Percentiles rank a stretch among this genome's conserved stretches.
Conservation (phyloP, 2,888 invertebrate genomes). For the Neria commutata region DNA sequence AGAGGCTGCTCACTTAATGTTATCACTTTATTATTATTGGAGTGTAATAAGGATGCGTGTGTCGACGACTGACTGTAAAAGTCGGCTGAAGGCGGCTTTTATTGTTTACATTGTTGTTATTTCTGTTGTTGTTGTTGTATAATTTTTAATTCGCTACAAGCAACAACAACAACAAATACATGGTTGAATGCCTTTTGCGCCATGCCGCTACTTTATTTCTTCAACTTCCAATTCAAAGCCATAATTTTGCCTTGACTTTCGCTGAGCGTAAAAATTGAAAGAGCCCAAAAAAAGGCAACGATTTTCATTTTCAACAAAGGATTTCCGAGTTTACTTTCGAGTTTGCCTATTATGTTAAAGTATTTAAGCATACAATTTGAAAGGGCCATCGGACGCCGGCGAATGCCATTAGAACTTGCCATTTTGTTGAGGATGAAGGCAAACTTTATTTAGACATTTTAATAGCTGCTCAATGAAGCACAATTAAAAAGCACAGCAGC, state of each 20-base stretch:
- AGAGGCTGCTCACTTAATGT: constrained; percentile 19
- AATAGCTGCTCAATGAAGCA: neutral
- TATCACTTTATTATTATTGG: constrained; percentile 28
- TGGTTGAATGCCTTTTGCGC: neutral
- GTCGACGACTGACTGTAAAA: neutral
- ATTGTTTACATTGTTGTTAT: neutral
- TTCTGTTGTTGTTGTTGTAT: neutral
- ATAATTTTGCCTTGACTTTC: no score
- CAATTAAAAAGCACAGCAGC: neutral
- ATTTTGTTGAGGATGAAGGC: neutral
- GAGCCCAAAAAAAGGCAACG: no score
- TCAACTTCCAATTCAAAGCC: no score
- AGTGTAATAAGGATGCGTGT: constrained; percentile 20
- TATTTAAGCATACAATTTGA: neutral
- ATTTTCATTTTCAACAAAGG: no score
- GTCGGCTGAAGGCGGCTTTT: neutral
- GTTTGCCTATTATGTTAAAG: neutral
- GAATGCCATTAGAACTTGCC: neutral
- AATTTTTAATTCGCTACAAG: neutral
- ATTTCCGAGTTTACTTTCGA: neutral
- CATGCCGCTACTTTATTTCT: neutral
- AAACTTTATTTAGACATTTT: no score
- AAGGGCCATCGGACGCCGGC: neutral
- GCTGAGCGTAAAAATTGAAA: no score
- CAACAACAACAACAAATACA: neutral